Conservation (phyloP, 2,797 vertebrate species). For the Argentina silus region DNA sequence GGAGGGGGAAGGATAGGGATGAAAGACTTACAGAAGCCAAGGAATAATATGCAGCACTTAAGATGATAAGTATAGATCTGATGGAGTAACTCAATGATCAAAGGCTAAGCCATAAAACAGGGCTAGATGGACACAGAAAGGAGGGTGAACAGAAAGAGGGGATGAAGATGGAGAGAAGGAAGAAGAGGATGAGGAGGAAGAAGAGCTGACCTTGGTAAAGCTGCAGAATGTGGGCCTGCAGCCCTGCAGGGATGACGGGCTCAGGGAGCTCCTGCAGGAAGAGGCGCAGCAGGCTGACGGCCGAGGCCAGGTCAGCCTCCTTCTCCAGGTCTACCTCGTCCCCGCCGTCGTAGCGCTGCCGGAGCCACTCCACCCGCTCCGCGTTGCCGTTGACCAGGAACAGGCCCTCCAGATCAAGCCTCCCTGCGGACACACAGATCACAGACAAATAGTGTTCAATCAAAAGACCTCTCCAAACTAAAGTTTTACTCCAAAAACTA, state of each 20-base stretch:
- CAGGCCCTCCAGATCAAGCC: conserved; percentile 94
- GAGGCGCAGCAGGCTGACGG: conserved; percentile 95
- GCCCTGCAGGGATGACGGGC: conserved; percentile 89
- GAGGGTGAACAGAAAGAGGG: not conserved
- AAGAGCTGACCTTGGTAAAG: conserved; percentile 88
- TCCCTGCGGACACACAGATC: conserved; percentile 70
- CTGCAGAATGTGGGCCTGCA: conserved; percentile 91
- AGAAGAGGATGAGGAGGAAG: not conserved
- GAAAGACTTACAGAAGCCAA: not conserved
- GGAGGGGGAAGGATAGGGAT: not conserved
- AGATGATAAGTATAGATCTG: not conserved
- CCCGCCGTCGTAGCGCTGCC: conserved; percentile 92
- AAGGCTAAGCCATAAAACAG: too few species aligned
- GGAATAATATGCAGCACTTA: conserved; percentile 14
- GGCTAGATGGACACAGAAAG: not conserved
- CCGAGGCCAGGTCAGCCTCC: conserved; percentile 95
- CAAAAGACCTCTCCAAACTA: not conserved
- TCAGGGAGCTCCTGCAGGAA: conserved; percentile 98
- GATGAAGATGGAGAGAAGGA: not conserved
- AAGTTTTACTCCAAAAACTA: not conserved
- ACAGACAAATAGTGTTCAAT: not conserved
- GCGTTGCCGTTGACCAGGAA: conserved; percentile 98
- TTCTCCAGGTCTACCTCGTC: conserved; percentile 96
- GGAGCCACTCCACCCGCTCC: conserved; percentile 96
- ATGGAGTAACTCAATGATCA: too few species aligned